Percentiles rank a stretch among this genome's conserved stretches.
Evolutionary conservation across 1,140 invertebrate genomes (phyloP).

Genomic region (Stegodyphus mimosarum): DNA sequence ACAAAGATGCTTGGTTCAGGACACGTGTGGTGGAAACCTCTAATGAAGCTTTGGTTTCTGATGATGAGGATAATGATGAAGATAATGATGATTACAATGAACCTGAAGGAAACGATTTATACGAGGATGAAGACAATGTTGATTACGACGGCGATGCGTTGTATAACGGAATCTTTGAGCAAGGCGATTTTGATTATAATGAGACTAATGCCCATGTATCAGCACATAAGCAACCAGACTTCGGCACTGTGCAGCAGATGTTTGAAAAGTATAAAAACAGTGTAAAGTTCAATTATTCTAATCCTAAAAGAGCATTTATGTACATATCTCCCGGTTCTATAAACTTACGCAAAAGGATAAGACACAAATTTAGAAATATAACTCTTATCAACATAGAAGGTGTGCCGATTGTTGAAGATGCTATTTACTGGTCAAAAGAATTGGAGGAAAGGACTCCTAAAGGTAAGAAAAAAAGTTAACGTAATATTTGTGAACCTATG

Average conservation of each 20-base stretch:
- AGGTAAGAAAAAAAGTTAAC: constrained; percentile 36
- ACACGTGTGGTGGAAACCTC: not conserved
- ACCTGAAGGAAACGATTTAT: not conserved
- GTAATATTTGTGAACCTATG: too few relatives aligned
- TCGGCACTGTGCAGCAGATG: not conserved
- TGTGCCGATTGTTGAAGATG: constrained; percentile 60
- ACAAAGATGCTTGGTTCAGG: constrained; percentile 31
- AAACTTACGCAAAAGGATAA: not conserved
- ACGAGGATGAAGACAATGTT: not conserved
- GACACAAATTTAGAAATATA: constrained; percentile 6
- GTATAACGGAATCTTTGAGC: constrained; percentile 36
- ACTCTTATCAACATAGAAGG: constrained; percentile 42
- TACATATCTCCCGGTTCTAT: not conserved
- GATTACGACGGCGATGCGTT: constrained; percentile 21
- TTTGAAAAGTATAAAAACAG: constrained; percentile 10
- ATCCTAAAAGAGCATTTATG: not conserved
- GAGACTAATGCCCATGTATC: not conserved
- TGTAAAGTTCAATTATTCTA: not conserved
- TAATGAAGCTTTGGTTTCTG: not conserved
- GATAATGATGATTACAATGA: not conserved
- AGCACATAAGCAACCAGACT: not conserved
- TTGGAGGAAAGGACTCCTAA: constrained; percentile 50
- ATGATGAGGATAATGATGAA: not conserved
- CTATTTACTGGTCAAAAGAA: constrained; percentile 61
- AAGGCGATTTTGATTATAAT: constrained; percentile 51